Percentiles rank a stretch among this genome's conserved stretches.
phyloP scores from a whole-genome alignment of 2,888 invertebrate species.

The Andricus curvator region DNA sequence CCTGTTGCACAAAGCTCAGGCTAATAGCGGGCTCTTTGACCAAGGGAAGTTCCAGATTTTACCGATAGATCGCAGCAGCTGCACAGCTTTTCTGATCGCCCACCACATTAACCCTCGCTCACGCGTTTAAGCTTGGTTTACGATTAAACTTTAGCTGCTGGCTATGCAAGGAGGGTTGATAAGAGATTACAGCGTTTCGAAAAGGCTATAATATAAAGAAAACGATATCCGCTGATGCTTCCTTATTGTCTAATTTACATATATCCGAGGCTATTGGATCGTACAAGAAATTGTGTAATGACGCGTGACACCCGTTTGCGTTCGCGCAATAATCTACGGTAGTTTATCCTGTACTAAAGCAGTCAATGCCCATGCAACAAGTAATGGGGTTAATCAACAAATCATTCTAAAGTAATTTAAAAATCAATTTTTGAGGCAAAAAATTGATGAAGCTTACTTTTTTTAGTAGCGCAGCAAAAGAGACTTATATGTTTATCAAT shows the following conservation, averaged over 20 bases:
- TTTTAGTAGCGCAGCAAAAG: too few relatives aligned
- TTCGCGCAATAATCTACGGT: background rate
- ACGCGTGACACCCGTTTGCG: background rate
- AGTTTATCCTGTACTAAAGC: background rate
- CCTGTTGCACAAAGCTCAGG: conserved; percentile 17
- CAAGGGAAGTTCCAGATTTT: conserved; percentile 39
- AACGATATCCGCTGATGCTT: conserved; percentile 17
- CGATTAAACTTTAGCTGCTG: conserved; percentile 24
- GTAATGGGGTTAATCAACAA: background rate
- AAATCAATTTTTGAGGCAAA: too few relatives aligned
- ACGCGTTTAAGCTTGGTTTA: conserved; percentile 33
- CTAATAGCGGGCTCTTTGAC: background rate
- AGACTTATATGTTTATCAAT: too few relatives aligned
- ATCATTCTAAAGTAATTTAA: background rate
- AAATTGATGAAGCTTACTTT: too few relatives aligned
- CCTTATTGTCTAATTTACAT: conserved; percentile 32
- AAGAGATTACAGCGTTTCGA: conserved; percentile 34
- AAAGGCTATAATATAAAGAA: conserved; percentile 36
- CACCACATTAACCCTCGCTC: conserved; percentile 32
- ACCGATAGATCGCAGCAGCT: conserved; percentile 53
- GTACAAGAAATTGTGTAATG: background rate
- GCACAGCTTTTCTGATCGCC: conserved; percentile 40
- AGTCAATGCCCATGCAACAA: conserved; percentile 7
- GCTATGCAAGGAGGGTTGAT: conserved; percentile 28
- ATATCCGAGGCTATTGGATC: background rate